Conservation (phyloP, 2,113 vertebrate genomes). For the Rhodinocichla rosea region DNA sequence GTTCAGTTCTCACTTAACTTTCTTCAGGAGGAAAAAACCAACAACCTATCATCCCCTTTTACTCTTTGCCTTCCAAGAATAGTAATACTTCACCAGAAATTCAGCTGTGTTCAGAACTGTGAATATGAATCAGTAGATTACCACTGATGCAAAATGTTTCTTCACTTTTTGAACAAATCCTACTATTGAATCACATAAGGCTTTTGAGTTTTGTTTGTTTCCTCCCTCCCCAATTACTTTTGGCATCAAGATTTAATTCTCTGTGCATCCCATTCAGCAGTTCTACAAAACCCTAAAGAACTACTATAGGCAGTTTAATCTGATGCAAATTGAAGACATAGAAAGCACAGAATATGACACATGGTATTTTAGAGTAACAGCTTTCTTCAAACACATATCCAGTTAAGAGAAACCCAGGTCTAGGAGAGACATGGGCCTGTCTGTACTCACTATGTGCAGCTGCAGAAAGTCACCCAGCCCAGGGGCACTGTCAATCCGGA, state of each 20-base stretch:
- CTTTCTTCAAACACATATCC: neutral
- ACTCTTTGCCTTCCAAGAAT: conserved; percentile 44
- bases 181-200: neutral
- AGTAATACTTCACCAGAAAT: neutral
- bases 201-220: neutral
- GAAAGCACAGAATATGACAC: neutral
- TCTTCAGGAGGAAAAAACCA: neutral
- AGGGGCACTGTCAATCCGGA: conserved; percentile 94
- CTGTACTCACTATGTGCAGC: conserved; percentile 92
- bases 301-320: neutral
- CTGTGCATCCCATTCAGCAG: neutral
- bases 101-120: neutral
- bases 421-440: neutral
- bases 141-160: conserved; percentile 41
- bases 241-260: neutral
- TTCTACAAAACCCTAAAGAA: neutral
- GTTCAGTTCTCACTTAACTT: neutral
- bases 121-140: conserved; percentile 44
- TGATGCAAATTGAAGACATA: neutral
- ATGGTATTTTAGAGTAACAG: neutral
- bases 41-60: neutral
- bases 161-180: neutral
- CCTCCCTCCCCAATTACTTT: neutral
- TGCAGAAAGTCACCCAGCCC: conserved; percentile 96
- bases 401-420: neutral